Base-by-base conservation (phyloP, 2,113 vertebrate genomes). In the Podarcis cretensis region DNA sequence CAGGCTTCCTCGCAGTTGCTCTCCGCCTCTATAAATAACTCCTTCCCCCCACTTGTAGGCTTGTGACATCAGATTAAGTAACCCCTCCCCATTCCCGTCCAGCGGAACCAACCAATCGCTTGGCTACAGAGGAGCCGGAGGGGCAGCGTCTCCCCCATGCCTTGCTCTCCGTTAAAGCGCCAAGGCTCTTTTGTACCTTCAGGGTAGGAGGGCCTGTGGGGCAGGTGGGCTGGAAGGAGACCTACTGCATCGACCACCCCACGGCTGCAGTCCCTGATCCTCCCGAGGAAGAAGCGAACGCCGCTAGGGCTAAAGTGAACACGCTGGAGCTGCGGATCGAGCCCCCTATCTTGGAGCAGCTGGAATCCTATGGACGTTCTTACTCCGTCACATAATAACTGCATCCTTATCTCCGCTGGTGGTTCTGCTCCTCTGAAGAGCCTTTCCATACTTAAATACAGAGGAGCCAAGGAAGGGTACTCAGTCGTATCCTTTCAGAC, bases 11-110 rank as follows among this genome's bases (percentile, higher is more conserved):
- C 63, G n/a, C 81, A 30, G 74, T 74, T 78, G 81, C 81, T 78
- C 81, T 69, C 35, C 63, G 21, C 63, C 87, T 89, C 81, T 89
- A 83, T 86, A 90, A 90, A 87, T 87, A 87, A 77, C 84, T 40
- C 80, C 76, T n/a, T 87, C 73, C 71, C 77, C 83, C 69, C 69
- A 76, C 68, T 63, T 59, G 85, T 57, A 7, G 89, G 43, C 78
- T 90, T 83, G 65, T 90, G 74, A 87, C 85, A 86, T 90, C 84
- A 90, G 73, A 43, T 21, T 32, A 43, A 40, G 43, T 81, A 89
- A 86, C 77, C 69, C 83, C 89, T 65, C 84, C 89, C 89, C 84
- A 16, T 68, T 71, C n/a, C 80, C 85, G 48, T 35, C 88, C 83
- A 20, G n/a, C 1, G 71, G 13, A 59, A 30, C 43, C 84, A 78